Percentiles rank a stretch among this genome's conserved stretches.
phyloP scores from a whole-genome alignment of 2,797 vertebrate genomes.

The Naso thynnoides region DNA sequence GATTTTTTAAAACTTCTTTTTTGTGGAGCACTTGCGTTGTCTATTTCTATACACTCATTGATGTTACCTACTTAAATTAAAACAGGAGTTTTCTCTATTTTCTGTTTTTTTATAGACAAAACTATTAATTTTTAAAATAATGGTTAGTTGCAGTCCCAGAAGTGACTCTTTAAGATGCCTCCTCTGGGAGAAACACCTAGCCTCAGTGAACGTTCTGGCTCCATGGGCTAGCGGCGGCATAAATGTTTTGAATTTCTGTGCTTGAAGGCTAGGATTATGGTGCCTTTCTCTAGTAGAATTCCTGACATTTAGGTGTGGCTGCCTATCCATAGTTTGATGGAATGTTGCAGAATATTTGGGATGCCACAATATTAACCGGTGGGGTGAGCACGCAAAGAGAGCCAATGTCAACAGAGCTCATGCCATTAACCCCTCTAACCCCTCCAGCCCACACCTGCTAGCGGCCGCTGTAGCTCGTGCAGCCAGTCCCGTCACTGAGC shows the following conservation, averaged over 20 bases:
- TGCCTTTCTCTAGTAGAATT: constrained; percentile 79
- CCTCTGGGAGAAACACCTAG: constrained; percentile 2
- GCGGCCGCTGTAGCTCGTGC: constrained; percentile 20
- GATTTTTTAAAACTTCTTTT: too few species aligned
- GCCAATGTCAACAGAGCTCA: constrained; percentile 78
- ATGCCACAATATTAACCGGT: constrained; percentile 85
- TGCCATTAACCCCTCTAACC: constrained; percentile 72
- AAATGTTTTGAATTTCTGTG: constrained; percentile 68
- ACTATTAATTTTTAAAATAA: background rate
- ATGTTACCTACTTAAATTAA: too few species aligned
- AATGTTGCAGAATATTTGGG: constrained; percentile 84
- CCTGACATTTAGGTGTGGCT: constrained; percentile 74
- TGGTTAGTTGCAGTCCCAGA: background rate
- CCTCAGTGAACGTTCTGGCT: constrained; percentile 21
- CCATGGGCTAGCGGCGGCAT: constrained; percentile 18
- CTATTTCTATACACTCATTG: too few species aligned
- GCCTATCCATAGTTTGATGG: constrained; percentile 66
- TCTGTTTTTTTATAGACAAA: background rate
- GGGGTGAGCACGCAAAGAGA: constrained; percentile 80
- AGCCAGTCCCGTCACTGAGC: constrained; percentile 40
- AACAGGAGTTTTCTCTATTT: background rate
- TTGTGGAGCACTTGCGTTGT: too few species aligned
- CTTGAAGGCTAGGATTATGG: constrained; percentile 77
- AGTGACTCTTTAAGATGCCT: background rate
- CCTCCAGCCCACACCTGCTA: constrained; percentile 71